Base-by-base conservation (phyloP, 2,797 vertebrate genomes). In the Tenualosa ilisha region DNA sequence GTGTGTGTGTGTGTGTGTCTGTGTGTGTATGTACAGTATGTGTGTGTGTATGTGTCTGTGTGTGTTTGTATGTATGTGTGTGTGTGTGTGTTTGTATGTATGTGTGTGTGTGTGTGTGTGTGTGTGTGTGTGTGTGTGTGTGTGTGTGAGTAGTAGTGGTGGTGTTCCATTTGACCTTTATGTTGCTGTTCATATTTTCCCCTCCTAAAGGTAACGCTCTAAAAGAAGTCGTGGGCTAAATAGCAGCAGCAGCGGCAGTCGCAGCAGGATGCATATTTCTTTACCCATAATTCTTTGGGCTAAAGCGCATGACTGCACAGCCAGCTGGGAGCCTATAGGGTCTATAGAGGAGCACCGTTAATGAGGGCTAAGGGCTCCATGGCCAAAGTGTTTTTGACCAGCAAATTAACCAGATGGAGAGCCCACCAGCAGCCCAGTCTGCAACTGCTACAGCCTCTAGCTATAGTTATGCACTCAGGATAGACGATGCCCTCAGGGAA, bases 251-350 rank as follows among this genome's bases (percentile, higher is more conserved):
- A 43, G 31, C 24, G 20, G 56, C 63, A 22, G 20, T 4, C 5
- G 20, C 31, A 75, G 68, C 68, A 43, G 68, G 68, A 75, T 13
- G 7, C 13, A 15, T 20, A 13, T 75, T 31, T 75, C 6, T 75
- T 40, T 75, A 40, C 72, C 72, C 72, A 46, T 37, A 79, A 22
- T 79, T 79, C 37, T 40, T 22, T 9, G 26, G 68, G 17, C 37
- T 79, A 46, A 17, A 46, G 22, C 17, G 20, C 72, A 79, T 79
- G 72, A 79, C 72, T 79, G 40, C 4, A 40, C 72, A 20, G 40
- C 37, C 72, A 46, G 72, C 72, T 46, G 72, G 40, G 72, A 79
- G 72, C 65, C 65, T 72, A 72, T 72, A 72, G 31, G 31, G 3
- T 17, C 12, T 37, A 12, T 37, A 37, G 72, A 79, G 72, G 26